These are phyloP conservation scores for Thelaira solivaga DNA, from an alignment of 2,888 invertebrate genomes.

Conservation along the genomic window DNA sequence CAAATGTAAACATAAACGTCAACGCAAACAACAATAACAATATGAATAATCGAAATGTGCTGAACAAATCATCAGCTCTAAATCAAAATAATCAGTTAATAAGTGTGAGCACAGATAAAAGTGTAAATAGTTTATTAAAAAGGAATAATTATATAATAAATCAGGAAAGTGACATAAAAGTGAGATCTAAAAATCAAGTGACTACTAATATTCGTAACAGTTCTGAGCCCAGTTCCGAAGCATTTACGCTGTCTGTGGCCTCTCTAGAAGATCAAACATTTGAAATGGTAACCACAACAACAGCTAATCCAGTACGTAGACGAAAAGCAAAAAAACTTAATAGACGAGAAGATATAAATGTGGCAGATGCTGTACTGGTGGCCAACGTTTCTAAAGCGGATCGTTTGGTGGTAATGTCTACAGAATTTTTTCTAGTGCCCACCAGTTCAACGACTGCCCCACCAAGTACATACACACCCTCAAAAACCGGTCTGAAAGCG, in stretches of 20 bases:
- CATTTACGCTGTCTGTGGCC: slow-evolving; percentile 56
- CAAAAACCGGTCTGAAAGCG: slow-evolving; percentile 59
- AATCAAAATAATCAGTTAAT: slow-evolving; percentile 36
- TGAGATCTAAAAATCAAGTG: slow-evolving; percentile 57
- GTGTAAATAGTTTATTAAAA: slow-evolving; percentile 68
- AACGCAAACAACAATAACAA: too few species aligned
- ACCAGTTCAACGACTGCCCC: slow-evolving; percentile 76
- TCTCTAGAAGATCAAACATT: slow-evolving; percentile 49
- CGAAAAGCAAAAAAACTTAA: slow-evolving; percentile 69
- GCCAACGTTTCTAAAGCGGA: slow-evolving; percentile 73
- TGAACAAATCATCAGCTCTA: slow-evolving; percentile 53
- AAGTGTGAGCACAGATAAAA: slow-evolving; percentile 60
- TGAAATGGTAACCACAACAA: slow-evolving; percentile 19
- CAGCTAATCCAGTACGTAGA: slow-evolving; percentile 34
- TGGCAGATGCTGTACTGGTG: slow-evolving; percentile 63
- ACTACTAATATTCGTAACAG: slow-evolving; percentile 53
- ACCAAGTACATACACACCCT: slow-evolving; percentile 64
- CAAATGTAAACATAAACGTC: slow-evolving; percentile 25
- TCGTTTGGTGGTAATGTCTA: slow-evolving; percentile 86
- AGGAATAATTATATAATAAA: slow-evolving; percentile 67
- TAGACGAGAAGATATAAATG: slow-evolving; percentile 70
- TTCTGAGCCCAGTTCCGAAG: slow-evolving; percentile 37
- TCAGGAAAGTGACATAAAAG: slow-evolving; percentile 65
- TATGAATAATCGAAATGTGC: slow-evolving; percentile 21
- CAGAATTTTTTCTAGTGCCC: slow-evolving; percentile 89